Evolutionary conservation across 2,113 vertebrate species (phyloP).

Genomic region (Strix aluco): DNA sequence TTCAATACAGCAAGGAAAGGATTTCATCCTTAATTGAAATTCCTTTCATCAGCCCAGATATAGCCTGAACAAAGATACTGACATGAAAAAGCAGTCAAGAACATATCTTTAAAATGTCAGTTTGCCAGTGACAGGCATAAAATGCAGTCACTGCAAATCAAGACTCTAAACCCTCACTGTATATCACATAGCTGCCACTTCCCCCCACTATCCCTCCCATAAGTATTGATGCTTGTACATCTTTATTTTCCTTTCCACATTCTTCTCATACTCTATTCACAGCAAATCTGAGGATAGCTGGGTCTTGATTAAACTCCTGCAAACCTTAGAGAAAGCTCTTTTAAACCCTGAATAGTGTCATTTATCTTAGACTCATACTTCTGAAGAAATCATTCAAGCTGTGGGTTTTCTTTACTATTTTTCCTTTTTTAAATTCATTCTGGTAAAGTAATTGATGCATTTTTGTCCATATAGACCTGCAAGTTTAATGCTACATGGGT

Average conservation of each 20-base stretch:
- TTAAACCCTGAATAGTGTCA: background rate
- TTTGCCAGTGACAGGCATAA: constrained; percentile 60
- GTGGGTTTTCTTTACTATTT: background rate
- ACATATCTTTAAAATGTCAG: constrained; percentile 64
- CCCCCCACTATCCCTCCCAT: background rate
- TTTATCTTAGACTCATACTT: constrained; percentile 17
- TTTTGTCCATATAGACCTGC: background rate
- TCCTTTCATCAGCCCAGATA: constrained; percentile 67
- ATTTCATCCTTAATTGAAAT: constrained; percentile 67
- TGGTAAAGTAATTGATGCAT: background rate
- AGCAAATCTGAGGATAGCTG: constrained; percentile 17
- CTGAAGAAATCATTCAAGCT: constrained; percentile 21
- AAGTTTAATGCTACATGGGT: background rate
- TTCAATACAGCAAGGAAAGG: constrained; percentile 42
- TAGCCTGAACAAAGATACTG: constrained; percentile 64
- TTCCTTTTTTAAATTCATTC: background rate
- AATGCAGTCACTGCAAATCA: constrained; percentile 53
- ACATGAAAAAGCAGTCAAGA: constrained; percentile 63
- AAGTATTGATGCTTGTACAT: constrained; percentile 27
- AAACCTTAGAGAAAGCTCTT: constrained; percentile 24
- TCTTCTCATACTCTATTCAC: constrained; percentile 39
- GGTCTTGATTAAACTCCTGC: constrained; percentile 40
- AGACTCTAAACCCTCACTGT: constrained; percentile 8
- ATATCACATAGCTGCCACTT: constrained; percentile 7
- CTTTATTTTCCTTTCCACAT: constrained; percentile 52